Percentiles rank a stretch among this genome's conserved stretches.
These are phyloP conservation scores for Volucella inanis DNA, from an alignment of 2,888 invertebrate genomes.

Conservation along the genomic window DNA sequence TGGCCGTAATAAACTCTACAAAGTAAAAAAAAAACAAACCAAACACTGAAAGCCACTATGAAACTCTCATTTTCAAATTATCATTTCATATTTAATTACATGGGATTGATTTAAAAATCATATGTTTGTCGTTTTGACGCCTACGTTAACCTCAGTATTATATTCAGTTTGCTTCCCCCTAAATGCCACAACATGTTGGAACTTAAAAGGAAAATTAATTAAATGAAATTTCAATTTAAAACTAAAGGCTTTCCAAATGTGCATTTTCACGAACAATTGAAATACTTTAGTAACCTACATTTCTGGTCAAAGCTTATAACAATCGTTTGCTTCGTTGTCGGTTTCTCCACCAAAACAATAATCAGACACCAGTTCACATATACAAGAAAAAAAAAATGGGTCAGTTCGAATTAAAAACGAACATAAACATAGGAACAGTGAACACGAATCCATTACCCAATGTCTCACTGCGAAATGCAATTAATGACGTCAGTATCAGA, in stretches of 20 bases:
- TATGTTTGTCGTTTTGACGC: too few relatives aligned
- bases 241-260: constrained; percentile 33
- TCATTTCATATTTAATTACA: too few relatives aligned
- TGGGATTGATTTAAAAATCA: too few relatives aligned
- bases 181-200: not conserved
- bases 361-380: constrained; percentile 33
- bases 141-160: too few relatives aligned
- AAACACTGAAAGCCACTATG: too few relatives aligned
- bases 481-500: constrained; percentile 58
- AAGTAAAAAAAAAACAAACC: too few relatives aligned
- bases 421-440: constrained; percentile 36
- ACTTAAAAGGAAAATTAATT: constrained; percentile 11
- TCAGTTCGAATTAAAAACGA: constrained; percentile 63
- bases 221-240: not conserved
- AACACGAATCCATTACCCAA: constrained; percentile 52
- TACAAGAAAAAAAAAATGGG: constrained; percentile 45
- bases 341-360: constrained; percentile 31
- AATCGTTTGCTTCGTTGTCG: constrained; percentile 9
- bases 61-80: too few relatives aligned
- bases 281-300: constrained; percentile 58
- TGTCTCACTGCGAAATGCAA: constrained; percentile 56
- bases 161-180: not conserved
- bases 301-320: constrained; percentile 43
- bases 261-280: constrained; percentile 8
- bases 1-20: too few relatives aligned